Conservation (phyloP, 2,113 vertebrate genomes). For the Tenrec ecaudatus region DNA sequence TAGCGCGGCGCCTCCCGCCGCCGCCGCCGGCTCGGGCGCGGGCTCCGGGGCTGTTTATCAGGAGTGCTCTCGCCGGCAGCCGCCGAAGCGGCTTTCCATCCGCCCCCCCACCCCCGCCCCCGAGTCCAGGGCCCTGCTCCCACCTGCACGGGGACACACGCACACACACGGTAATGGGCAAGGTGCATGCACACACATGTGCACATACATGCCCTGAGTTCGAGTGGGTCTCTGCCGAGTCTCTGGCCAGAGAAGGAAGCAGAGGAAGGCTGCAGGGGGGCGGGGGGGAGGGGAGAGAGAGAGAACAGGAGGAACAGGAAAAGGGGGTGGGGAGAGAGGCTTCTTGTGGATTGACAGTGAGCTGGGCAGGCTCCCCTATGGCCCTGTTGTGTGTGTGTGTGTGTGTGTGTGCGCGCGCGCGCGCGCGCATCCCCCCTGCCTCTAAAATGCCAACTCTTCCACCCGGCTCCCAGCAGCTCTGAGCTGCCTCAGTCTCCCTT, state of each 20-base stretch:
- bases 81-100: constrained; percentile 82
- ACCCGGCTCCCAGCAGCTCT: not conserved
- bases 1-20: constrained; percentile 82
- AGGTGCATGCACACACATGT: not conserved
- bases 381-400: not conserved
- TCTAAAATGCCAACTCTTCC: not conserved
- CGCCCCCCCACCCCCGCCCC: no score
- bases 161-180: no score
- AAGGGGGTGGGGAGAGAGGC: not conserved
- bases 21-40: constrained; percentile 79
- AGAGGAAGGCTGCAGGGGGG: no score
- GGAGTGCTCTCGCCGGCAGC: constrained; percentile 81
- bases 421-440: not conserved
- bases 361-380: not conserved
- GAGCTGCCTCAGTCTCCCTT: not conserved
- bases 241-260: no score
- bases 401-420: not conserved
- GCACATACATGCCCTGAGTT: not conserved
- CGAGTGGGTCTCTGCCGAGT: not conserved
- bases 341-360: not conserved
- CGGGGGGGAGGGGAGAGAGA: not conserved
- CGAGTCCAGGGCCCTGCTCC: not conserved
- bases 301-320: not conserved
- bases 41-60: constrained; percentile 88
- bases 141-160: not conserved